These are phyloP conservation scores for Sebastes fasciatus DNA, from an alignment of 2,113 vertebrate species.

Conservation along the genomic window DNA sequence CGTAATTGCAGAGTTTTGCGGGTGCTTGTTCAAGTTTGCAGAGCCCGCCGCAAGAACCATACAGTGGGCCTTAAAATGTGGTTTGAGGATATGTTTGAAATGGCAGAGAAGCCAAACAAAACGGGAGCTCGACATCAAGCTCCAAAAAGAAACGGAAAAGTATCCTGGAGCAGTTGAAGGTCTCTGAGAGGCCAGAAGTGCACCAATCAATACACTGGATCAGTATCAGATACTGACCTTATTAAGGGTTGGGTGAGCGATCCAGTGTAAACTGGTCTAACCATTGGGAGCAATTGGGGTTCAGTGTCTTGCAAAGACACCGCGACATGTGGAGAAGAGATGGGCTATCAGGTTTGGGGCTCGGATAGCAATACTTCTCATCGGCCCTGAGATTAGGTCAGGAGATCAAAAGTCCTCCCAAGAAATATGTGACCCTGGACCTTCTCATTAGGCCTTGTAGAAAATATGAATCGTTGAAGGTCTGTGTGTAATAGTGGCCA, in stretches of 20 bases:
- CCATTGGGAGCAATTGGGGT: not conserved
- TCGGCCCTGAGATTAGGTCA: not conserved
- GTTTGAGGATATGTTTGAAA: not conserved
- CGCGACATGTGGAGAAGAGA: not conserved
- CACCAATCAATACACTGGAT: not conserved
- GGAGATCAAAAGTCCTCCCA: not conserved
- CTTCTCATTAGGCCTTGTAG: not conserved
- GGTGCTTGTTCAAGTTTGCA: not conserved
- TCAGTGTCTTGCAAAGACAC: not conserved
- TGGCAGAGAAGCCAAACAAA: not conserved
- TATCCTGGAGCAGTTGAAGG: too few species aligned
- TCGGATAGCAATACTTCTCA: not conserved
- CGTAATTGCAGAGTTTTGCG: too few species aligned
- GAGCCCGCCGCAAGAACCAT: not conserved
- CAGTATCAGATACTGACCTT: not conserved
- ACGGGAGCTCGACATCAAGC: not conserved
- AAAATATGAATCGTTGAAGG: not conserved
- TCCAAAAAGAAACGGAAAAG: too few species aligned
- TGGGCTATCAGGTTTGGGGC: not conserved
- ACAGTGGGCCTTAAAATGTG: not conserved
- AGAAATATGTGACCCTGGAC: not conserved
- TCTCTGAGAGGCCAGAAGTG: not conserved
- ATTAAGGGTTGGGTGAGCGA: not conserved
- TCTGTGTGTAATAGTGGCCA: conserved; percentile 5
- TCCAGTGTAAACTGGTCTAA: not conserved